A percentile compares a stretch with the other conserved stretches of the same genome.
phyloP scores from a whole-genome alignment of 2,797 vertebrate species.

The Rhynchotus rufescens region DNA sequence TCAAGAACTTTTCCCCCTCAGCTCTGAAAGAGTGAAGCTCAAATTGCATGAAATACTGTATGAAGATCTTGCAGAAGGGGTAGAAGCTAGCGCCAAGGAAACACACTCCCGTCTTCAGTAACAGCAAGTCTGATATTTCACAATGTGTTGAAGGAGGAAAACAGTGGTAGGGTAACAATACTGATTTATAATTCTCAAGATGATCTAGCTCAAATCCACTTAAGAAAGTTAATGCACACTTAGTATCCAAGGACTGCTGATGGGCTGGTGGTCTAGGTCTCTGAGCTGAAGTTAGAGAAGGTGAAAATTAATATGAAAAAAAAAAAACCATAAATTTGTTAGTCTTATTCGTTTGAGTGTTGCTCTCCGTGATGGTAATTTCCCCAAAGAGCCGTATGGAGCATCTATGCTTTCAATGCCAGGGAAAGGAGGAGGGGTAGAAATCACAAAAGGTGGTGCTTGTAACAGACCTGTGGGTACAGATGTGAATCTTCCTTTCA shows the following conservation, averaged over 20 bases:
- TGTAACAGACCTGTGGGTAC: background rate
- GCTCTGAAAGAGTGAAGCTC: background rate
- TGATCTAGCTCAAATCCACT: background rate
- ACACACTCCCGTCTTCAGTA: fast-evolving
- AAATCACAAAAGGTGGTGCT: background rate
- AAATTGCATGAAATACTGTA: background rate
- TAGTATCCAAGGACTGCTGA: background rate
- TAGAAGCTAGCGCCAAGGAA: fast-evolving
- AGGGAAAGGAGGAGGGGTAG: background rate
- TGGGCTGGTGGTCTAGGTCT: background rate
- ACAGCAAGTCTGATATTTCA: background rate
- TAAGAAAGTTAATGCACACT: fast-evolving
- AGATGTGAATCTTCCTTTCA: background rate
- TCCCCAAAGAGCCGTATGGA: background rate
- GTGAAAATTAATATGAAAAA: background rate
- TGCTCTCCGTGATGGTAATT: background rate
- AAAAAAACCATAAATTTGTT: background rate
- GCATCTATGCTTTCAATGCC: background rate
- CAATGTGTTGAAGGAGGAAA: background rate
- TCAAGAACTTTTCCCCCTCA: background rate
- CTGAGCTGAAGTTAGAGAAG: background rate
- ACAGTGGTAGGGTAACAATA: background rate
- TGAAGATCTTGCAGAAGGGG: background rate
- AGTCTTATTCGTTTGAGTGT: background rate
- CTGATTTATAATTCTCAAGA: background rate